Evolutionary conservation across 2,888 invertebrate genomes (phyloP).

Genomic region (Drosophila histrio): DNA sequence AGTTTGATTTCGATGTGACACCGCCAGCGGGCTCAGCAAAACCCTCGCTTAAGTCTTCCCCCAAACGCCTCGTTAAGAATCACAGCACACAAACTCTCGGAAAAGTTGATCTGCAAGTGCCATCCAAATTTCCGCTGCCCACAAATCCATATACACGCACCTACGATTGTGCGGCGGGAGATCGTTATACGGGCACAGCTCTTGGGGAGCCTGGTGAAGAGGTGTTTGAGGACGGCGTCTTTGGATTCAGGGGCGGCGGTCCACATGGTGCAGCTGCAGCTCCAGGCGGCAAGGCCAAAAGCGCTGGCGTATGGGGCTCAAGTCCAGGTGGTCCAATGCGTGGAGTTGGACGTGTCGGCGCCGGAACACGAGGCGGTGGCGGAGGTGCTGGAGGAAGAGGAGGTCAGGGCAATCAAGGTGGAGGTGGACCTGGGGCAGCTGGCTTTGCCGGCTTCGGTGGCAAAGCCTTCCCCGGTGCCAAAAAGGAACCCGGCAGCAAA

Average conservation of each 20-base stretch:
- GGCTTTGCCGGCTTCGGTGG: constrained; percentile 7
- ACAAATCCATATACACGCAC: constrained; percentile 65
- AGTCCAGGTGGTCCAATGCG: constrained; percentile 1
- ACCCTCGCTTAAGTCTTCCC: constrained; percentile 84
- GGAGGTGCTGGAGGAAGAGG: neutral
- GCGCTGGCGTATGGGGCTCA: constrained; percentile 4
- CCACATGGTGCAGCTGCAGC: constrained; percentile 29
- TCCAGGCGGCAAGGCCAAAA: neutral
- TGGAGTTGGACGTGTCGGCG: neutral
- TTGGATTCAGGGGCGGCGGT: constrained; percentile 55
- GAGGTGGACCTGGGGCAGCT: neutral
- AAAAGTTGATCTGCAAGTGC: constrained; percentile 84
- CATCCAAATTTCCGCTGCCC: constrained; percentile 52
- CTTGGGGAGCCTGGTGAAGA: constrained; percentile 41
- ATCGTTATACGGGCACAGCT: constrained; percentile 55
- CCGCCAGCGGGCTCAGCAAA: constrained; percentile 84
- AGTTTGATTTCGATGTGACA: constrained; percentile 89
- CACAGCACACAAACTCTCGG: constrained; percentile 86
- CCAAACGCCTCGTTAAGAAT: constrained; percentile 86
- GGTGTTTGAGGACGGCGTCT: constrained; percentile 61
- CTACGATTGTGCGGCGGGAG: constrained; percentile 73
- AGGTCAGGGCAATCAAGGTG: neutral
- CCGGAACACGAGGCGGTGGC: neutral
- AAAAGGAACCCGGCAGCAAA: constrained; percentile 10
- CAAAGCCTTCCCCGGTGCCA: constrained; percentile 29